These are phyloP conservation scores for Otocyon megalotis DNA, from an alignment of 2,113 vertebrate species.

Conservation along the genomic window DNA sequence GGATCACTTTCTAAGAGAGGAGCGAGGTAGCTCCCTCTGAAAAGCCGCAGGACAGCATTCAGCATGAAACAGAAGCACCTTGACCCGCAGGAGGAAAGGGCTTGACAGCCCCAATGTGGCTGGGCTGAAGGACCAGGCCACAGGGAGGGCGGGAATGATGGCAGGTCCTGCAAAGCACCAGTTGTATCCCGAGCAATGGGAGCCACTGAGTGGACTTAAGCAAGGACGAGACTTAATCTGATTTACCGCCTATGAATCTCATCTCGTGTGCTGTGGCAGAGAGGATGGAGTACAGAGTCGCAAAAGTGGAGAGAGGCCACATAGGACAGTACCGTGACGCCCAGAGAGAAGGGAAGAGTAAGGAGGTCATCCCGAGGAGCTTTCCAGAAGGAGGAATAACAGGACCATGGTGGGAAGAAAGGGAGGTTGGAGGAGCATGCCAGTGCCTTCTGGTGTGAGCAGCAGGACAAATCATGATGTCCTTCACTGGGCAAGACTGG, in stretches of 20 bases:
- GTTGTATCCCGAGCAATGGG: neutral
- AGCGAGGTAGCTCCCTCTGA: neutral
- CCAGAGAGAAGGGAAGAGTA: neutral
- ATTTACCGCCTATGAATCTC: neutral
- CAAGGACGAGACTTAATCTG: neutral
- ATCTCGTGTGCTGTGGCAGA: neutral
- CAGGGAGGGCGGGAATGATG: neutral
- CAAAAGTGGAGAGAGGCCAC: neutral
- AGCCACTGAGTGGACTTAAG: neutral
- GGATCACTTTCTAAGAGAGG: neutral
- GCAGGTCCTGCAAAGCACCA: neutral
- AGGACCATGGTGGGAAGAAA: neutral
- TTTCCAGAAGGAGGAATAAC: neutral
- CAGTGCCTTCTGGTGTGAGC: neutral
- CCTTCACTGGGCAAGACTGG: neutral
- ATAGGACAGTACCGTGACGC: neutral
- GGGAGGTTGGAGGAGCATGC: neutral
- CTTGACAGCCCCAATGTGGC: neutral
- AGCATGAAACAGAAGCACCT: neutral
- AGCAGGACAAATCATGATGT: neutral
- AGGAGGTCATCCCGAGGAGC: neutral
- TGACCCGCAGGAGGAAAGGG: neutral
- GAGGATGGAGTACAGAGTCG: neutral
- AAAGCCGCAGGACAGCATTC: neutral
- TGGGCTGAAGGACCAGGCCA: neutral